Base-by-base conservation (phyloP, 2,888 invertebrate species). In the Agrotis puta region DNA sequence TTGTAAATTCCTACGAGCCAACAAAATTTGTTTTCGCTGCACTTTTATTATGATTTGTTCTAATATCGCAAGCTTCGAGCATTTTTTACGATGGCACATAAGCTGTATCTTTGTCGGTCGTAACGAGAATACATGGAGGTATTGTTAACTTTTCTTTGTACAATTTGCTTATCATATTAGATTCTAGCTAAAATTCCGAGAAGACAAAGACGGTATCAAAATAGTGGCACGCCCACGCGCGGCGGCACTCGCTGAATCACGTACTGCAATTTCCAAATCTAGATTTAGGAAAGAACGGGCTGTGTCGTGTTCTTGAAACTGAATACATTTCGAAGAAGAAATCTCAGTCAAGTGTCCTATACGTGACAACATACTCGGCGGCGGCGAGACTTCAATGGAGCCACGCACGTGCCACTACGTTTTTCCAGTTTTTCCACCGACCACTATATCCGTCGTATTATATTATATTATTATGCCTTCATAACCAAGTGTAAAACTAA, bases 211-310 rank as follows among this genome's bases (percentile, higher is more conserved):
- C 84, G 68, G 63, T 86, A 87, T 88, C 85, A 85, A 82, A 86
- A 83, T 87, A 85, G 87, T 85, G 74, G 77, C 85, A 90, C 89
- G 88, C 92, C 92, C 88, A 92, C 92, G 88, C 88, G 69, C 63
- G 65, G 22, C 67, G 39, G 56, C 66, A 24, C 18, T 57, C 74
- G 85, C 83, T 84, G 84, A 88, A 89, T 90, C 93, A 94, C 94
- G 93, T 94, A 93, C 93, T 87, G 91, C 90, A 89, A 92, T 90
- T 90, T 90, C 89, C 88, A 91, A 91, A 92, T 93, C 92, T 93
- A 94, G 94, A 94, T 94, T 91, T 91, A 89, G 89, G 87, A 88
- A 88, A 85, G 88, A 91, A 91, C 88, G 88, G 86, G 84, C 87
- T 85, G 77, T 85, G 86, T 79, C 86, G 88, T 85, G 87, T 92